Evolutionary conservation across 2,113 vertebrate genomes (phyloP).

Genomic region (Phaethornis superciliosus): DNA sequence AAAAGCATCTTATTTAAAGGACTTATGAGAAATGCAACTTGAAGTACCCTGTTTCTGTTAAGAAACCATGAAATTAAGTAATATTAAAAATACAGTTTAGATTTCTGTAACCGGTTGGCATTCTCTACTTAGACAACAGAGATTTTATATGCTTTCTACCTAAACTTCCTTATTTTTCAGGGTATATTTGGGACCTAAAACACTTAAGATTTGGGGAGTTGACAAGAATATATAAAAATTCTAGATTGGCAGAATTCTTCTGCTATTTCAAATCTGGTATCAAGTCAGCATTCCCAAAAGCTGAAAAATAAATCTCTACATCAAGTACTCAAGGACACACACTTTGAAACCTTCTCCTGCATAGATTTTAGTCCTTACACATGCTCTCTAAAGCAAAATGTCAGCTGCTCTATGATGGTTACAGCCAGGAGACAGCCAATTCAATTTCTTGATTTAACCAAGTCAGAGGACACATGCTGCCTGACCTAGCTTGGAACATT

Average conservation of each 20-base stretch:
- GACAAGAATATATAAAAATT: background rate
- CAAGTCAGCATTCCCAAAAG: background rate
- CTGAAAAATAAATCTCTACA: background rate
- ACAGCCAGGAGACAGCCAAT: background rate
- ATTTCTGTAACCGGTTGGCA: background rate
- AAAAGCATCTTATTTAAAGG: slow-evolving; percentile 6
- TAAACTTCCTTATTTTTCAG: background rate
- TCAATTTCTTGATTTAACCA: background rate
- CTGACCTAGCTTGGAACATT: background rate
- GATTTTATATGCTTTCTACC: background rate
- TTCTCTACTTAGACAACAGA: background rate
- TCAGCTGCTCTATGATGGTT: background rate
- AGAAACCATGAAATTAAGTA: background rate
- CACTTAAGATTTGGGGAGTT: rapidly evolving
- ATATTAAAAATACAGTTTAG: background rate
- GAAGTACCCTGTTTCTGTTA: background rate
- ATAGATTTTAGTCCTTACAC: background rate
- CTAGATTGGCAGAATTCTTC: background rate
- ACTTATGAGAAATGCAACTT: background rate
- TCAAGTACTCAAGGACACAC: background rate
- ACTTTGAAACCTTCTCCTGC: background rate
- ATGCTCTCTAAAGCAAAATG: background rate
- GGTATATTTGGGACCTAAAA: background rate
- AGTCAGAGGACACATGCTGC: background rate
- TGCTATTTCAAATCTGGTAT: background rate